Evolutionary conservation across 2,888 invertebrate species (phyloP), one percentile per base, ranked within the genome.

Genomic region (Spisula solida): DNA sequence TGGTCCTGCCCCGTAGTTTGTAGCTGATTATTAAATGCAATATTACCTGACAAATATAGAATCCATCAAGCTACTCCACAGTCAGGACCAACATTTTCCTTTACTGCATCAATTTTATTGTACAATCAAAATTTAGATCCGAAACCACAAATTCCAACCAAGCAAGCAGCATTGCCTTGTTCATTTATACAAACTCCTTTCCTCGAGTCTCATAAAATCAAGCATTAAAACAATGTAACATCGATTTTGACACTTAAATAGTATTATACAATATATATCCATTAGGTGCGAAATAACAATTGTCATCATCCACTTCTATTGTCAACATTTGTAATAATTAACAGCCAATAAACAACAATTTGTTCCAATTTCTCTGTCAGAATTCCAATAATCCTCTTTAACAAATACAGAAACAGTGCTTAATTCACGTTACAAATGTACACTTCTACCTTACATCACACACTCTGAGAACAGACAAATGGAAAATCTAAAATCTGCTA

Each of bases 341-440:
- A 25, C 60, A 66, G 60, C n/a, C 60, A 66, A 66, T 66, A 66
- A 66, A 66, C 8, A 66, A 25, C 60, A 66, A 66, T 66, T 66
- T 66, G 60, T 66, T 66, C 60, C n/a, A 66, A 66, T 66, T 66
- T 66, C 60, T 66, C 60, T 25, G 25, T 66, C 60, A 66, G 25
- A 66, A n/a, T 66, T 66, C 60, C 60, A 10, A 66, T 66, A 25
- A 66, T 66, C 25, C 25, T 25, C 25, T 66, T n/a, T 66, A 25
- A 66, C 25, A 25, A 51, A 66, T 66, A 25, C n/a, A 12, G 60
- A 25, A 66, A 66, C 60, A 66, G 25, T 66, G 25, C 60, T 60
- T n/a, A 60, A 60, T 60, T 60, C 25, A 60, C 0, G 25, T 66
- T n/a, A 66, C 25, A 66, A 66, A 66, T 66, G 60, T 66, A 25